Base-by-base conservation (phyloP, 2,113 vertebrate genomes). In the Prionailurus bengalensis region DNA sequence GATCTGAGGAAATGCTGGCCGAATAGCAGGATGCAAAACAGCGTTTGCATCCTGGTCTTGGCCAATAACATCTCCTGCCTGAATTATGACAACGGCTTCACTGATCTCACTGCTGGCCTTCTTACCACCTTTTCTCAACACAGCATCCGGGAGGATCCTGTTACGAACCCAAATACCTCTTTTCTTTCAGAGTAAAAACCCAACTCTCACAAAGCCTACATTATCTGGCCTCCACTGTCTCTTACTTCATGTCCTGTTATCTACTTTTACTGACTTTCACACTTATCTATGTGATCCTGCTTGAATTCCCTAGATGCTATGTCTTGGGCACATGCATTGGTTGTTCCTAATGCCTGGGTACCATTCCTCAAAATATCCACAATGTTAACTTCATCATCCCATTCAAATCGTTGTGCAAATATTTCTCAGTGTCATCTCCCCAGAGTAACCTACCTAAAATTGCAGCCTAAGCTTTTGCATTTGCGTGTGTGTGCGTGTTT, bases 131-230 rank as follows among this genome's bases (percentile, higher is more conserved):
- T 27, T 63, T 48, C 13, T 48, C 55, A n/a, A 23, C 13, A n/a
- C 0, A 48, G 31, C 39, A 68, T 17, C 39, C 9, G 55, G 0
- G 42, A 1, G 48, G 0, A 27, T 65, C 31, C 39, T n/a, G 5
- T 78, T 33, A n/a, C 51, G 31, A 88, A 53, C 15, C 29, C 55
- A n/a, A 76, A 33, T 10, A 76, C 29, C 55, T 12, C 19, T 48
- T 73, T 73, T 0, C 70, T 7, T 53, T 17, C 33, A n/a, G 5
- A 58, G 53, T 33, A 25, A 53, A 51, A 83, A 65, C 19, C 70
- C 4, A 16, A 25, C 3, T 42, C 19, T 5, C 29, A 48, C 27
- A 61, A 61, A 19, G 29, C 29, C 55, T 78, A 27, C 3, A 7
- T 48, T 33, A 15, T 48, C 31, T 25, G 87, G 23, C 8, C 29